A percentile compares a stretch with the other conserved stretches of the same genome.
phyloP scores from a whole-genome alignment of 2,113 vertebrate species.

The Coptodon bakossiorum region DNA sequence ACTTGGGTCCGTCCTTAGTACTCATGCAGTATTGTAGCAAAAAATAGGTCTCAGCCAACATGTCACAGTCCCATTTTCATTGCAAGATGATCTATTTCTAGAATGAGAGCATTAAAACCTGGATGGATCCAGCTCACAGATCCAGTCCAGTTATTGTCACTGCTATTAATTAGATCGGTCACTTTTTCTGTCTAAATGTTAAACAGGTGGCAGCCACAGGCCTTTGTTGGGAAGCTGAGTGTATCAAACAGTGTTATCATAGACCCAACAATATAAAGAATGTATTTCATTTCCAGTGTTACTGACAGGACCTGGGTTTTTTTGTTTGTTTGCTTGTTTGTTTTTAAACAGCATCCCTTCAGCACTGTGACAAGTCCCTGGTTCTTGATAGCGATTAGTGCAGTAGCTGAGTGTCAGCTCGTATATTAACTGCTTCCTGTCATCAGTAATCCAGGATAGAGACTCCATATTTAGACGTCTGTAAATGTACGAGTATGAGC shows the following conservation, averaged over 20 bases:
- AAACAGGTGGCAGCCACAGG: not conserved
- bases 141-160: not conserved
- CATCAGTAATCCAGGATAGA: not conserved
- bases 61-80: not conserved
- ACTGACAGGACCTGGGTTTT: not conserved
- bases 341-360: not conserved
- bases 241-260: not conserved
- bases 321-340: not conserved
- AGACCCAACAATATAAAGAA: not conserved
- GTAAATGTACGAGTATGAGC: not conserved
- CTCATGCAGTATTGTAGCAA: not conserved
- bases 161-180: not conserved
- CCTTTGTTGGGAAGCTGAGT: not conserved
- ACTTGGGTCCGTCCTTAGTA: not conserved
- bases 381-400: not conserved
- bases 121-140: not conserved
- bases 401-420: not conserved
- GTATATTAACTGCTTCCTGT: not conserved
- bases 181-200: not conserved
- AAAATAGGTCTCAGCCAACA: not conserved
- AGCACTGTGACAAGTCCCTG: not conserved
- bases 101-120: not conserved
- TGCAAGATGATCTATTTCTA: not conserved
- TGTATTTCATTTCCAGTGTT: not conserved
- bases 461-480: not conserved